Conservation (phyloP, 2,888 invertebrate species). For the Mesodorylaimus sp. region DNA sequence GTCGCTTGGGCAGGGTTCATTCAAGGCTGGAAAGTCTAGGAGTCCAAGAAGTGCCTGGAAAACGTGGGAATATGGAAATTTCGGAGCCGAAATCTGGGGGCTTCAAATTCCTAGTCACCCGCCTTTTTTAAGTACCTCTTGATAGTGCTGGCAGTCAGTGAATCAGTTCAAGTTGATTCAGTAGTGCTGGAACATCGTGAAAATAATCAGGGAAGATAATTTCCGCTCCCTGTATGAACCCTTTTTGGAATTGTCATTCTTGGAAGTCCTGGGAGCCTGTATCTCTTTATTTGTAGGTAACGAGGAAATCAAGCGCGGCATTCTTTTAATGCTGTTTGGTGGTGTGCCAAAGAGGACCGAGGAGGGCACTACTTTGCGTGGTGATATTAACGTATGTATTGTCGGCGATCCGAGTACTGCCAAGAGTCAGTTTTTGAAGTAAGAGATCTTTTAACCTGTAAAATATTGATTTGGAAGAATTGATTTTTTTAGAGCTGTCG, state of each 20-base stretch:
- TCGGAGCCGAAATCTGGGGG: neutral
- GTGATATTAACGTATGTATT: slow-evolving; percentile 90
- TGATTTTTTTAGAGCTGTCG: slow-evolving; percentile 36
- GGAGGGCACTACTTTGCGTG: slow-evolving; percentile 74
- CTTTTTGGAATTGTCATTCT: too few relatives aligned
- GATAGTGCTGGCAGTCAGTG: too few relatives aligned
- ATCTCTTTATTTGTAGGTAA: slow-evolving; percentile 45
- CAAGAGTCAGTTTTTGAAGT: slow-evolving; percentile 88
- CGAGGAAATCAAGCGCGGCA: slow-evolving; percentile 73
- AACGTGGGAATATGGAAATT: too few relatives aligned
- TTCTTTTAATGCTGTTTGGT: slow-evolving; percentile 83
- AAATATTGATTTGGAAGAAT: slow-evolving; percentile 4
- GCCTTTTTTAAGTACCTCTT: too few relatives aligned
- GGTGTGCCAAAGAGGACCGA: slow-evolving; percentile 83
- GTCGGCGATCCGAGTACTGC: slow-evolving; percentile 98
- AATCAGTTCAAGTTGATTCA: too few relatives aligned
- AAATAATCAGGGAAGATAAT: too few relatives aligned
- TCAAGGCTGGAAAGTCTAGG: too few relatives aligned
- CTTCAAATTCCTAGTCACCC: neutral
- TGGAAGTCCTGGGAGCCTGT: too few relatives aligned
- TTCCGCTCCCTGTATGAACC: too few relatives aligned
- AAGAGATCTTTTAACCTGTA: slow-evolving; percentile 40
- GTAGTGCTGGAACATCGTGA: too few relatives aligned
- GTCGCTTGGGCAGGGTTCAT: slow-evolving; percentile 4
- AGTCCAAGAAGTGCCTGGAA: too few relatives aligned